Evolutionary conservation across 2,797 vertebrate species (phyloP), one percentile per base, ranked within the genome.

Genomic region (Liasis olivaceus): DNA sequence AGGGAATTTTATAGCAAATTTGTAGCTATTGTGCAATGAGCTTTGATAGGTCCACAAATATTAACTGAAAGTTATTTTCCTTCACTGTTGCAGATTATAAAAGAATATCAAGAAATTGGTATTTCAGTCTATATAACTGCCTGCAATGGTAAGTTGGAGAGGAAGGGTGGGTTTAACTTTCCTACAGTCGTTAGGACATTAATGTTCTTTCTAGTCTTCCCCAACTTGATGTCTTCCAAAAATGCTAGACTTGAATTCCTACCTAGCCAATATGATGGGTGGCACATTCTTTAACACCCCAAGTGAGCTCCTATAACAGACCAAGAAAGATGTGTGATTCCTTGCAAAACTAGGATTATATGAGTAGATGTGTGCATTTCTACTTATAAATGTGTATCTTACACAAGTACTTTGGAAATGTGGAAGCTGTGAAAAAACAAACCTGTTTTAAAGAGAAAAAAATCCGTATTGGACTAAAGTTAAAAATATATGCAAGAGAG

Each of bases 61-160:
- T 11, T 72, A 87, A 63, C 86, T 0, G 2, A 26, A 96, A 95
- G 91, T 81, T 96, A 96, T 96, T 94, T 97, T 94, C 88, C 88
- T 94, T 24, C 63, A 92, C 95, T 96, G 20, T 97, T 97, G 94
- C 98, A 99, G 99, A 96, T 99, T 59, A 98, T 99, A n/a, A 98
- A 98, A 95, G 98, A 99, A 95, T 99, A 98, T 77, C 98, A 98
- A 36, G 97, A 98, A 14, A 97, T 99, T 87, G 98, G 98, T 56
- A 96, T 99, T 15, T 95, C 26, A 62, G 98, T 99, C 72, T 97
- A 98, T 88, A 96, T 99, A 86, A 98, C 98, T 14, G 97, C 98
- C 94, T 99, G 99, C 95, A 99, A 97, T 92, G 98, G 99, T 99
- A 96, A 99, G 99, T 98, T 77, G n/a, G 36, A n/a, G 20, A 66